These are phyloP conservation scores for Drosophila testacea DNA, from an alignment of 2,888 invertebrate species.

Conservation along the genomic window DNA sequence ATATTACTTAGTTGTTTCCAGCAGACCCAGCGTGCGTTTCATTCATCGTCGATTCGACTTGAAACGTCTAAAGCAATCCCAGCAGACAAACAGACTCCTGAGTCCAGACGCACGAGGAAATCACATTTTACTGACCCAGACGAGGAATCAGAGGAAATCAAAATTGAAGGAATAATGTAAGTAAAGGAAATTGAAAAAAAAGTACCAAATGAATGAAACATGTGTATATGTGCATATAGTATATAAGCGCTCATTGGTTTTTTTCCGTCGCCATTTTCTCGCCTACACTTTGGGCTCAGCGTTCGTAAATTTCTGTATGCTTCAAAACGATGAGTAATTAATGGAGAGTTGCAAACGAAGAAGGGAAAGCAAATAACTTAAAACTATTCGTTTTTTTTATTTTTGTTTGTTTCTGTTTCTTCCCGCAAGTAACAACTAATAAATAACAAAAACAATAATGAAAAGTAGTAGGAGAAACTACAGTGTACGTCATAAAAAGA, in stretches of 20 bases:
- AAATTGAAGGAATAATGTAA: slow-evolving; percentile 82
- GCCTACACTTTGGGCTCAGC: slow-evolving; percentile 47
- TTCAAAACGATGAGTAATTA: slow-evolving; percentile 73
- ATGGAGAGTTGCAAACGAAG: slow-evolving; percentile 47
- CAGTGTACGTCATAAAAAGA: slow-evolving; percentile 73
- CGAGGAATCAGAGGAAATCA: slow-evolving; percentile 72
- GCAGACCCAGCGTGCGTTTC: slow-evolving; percentile 64
- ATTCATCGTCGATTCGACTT: slow-evolving; percentile 52
- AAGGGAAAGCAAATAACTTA: slow-evolving; percentile 27
- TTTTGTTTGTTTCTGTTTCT: slow-evolving; percentile 9
- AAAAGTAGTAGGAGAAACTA: slow-evolving; percentile 32
- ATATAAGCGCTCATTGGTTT: slow-evolving; percentile 46
- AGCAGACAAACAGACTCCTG: slow-evolving; percentile 59
- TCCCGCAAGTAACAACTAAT: slow-evolving; percentile 43
- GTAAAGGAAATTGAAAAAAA: slow-evolving; percentile 72
- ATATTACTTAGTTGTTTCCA: slow-evolving; percentile 44
- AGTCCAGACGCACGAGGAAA: slow-evolving; percentile 51
- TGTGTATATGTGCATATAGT: slow-evolving; percentile 8
- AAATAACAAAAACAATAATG: slow-evolving; percentile 38
- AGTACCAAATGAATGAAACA: background rate
- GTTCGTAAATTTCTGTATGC: slow-evolving; percentile 66
- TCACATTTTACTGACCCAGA: slow-evolving; percentile 75
- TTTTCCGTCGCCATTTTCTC: slow-evolving; percentile 77
- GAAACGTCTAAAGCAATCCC: slow-evolving; percentile 59
- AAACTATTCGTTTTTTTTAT: slow-evolving; percentile 13